Percentiles rank a stretch among this genome's conserved stretches.
Conservation (phyloP, 2,113 vertebrate genomes). For the Platanista minor region DNA sequence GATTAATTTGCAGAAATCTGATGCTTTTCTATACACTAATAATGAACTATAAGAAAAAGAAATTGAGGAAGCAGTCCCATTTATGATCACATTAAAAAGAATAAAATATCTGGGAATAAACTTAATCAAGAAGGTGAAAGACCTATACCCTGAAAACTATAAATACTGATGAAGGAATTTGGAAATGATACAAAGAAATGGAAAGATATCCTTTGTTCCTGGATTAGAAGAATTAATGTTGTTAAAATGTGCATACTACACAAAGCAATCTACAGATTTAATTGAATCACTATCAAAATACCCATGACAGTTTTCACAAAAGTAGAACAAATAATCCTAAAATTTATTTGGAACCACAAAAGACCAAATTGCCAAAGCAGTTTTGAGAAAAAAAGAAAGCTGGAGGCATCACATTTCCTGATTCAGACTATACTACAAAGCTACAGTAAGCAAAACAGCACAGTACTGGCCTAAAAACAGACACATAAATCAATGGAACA, state of each 20-base stretch:
- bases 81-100: not conserved
- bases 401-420: fast-evolving
- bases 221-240: not conserved
- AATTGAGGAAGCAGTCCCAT: not conserved
- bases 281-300: not conserved
- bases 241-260: not conserved
- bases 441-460: not conserved
- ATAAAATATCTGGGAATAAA: not conserved
- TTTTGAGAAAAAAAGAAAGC: not conserved
- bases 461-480: not conserved
- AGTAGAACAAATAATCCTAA: not conserved
- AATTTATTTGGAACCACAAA: not conserved
- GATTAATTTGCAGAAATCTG: not conserved
- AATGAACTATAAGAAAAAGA: not conserved
- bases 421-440: not conserved
- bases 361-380: not conserved
- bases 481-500: not conserved
- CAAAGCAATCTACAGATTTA: not conserved
- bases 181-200: not conserved
- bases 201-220: not conserved
- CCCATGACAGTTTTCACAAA: not conserved
- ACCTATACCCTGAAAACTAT: not conserved
- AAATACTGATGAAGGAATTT: not conserved
- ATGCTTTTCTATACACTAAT: not conserved
- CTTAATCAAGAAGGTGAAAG: not conserved